Conservation (phyloP, 2,888 invertebrate species). For the Sipha maydis region DNA sequence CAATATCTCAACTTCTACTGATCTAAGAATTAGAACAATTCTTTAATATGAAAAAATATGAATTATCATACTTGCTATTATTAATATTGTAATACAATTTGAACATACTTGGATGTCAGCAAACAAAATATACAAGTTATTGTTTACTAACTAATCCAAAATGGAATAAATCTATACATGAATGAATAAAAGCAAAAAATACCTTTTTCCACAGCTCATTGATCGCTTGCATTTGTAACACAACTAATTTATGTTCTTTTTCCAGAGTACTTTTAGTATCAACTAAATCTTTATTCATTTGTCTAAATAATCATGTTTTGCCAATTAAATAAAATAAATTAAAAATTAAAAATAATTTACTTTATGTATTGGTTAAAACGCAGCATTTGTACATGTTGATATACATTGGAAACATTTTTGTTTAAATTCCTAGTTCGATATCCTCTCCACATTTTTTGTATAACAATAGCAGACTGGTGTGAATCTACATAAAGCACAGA, state of each 20-base stretch:
- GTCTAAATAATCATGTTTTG: slow-evolving; percentile 69
- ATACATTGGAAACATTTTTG: slow-evolving; percentile 73
- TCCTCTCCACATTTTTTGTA: slow-evolving; percentile 89
- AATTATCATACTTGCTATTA: no score
- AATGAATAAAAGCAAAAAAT: slow-evolving; percentile 69
- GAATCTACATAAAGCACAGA: slow-evolving; percentile 43
- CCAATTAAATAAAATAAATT: slow-evolving; percentile 8
- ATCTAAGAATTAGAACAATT: no score
- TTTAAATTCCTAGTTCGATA: slow-evolving; percentile 81
- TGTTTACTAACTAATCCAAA: no score
- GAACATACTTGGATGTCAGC: not conserved
- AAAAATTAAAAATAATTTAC: slow-evolving; percentile 69
- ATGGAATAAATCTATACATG: not conserved
- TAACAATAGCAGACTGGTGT: slow-evolving; percentile 76
- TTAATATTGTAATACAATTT: not conserved
- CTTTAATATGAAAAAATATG: no score
- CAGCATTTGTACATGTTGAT: slow-evolving; percentile 78
- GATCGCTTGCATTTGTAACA: slow-evolving; percentile 90
- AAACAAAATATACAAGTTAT: not conserved
- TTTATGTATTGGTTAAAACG: slow-evolving; percentile 85
- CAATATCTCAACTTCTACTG: no score
- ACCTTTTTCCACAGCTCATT: slow-evolving; percentile 90
- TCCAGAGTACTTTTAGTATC: slow-evolving; percentile 85
- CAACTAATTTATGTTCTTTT: slow-evolving; percentile 85
- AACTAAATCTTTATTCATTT: slow-evolving; percentile 85